A percentile compares a stretch with the other conserved stretches of the same genome.
Evolutionary conservation across 53 echinoderm and acorn worm species (phyloP).

Genomic region (Holothuria leucospilota): DNA sequence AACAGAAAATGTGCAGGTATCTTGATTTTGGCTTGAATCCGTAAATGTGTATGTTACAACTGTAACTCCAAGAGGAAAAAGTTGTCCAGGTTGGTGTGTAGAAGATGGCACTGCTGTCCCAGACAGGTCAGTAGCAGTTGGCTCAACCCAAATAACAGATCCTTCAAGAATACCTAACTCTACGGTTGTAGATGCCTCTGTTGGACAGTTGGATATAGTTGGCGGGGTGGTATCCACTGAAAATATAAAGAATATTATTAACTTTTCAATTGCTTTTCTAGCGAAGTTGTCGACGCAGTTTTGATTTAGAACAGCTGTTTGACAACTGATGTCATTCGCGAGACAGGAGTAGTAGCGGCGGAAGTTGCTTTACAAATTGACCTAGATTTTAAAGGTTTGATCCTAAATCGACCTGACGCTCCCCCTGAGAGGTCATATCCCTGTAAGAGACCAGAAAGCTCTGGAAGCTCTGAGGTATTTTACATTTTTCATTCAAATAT

Average conservation of each 20-base stretch:
- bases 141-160: constrained; percentile 12
- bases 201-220: constrained; percentile 27
- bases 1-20: constrained; percentile 31
- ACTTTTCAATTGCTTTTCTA: no score
- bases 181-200: neutral
- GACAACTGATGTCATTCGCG: no score
- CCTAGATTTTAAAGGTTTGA: no score
- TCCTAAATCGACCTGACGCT: no score
- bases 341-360: no score
- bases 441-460: no score
- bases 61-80: constrained; percentile 39
- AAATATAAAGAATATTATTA: neutral
- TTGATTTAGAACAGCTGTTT: no score
- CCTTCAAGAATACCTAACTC: constrained; percentile 3
- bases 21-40: constrained; percentile 37
- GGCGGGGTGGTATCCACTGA: constrained; percentile 35
- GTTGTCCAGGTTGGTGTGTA: constrained; percentile 19
- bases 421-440: no score
- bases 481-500: no score
- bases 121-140: constrained; percentile 28
- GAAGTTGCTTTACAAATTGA: no score
- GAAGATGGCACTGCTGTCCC: neutral
- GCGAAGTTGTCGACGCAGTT: no score
- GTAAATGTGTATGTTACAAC: constrained; percentile 33
- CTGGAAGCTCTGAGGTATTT: no score